These are phyloP conservation scores for Tricholauxania praeusta DNA, from an alignment of 2,888 invertebrate species.

Conservation along the genomic window DNA sequence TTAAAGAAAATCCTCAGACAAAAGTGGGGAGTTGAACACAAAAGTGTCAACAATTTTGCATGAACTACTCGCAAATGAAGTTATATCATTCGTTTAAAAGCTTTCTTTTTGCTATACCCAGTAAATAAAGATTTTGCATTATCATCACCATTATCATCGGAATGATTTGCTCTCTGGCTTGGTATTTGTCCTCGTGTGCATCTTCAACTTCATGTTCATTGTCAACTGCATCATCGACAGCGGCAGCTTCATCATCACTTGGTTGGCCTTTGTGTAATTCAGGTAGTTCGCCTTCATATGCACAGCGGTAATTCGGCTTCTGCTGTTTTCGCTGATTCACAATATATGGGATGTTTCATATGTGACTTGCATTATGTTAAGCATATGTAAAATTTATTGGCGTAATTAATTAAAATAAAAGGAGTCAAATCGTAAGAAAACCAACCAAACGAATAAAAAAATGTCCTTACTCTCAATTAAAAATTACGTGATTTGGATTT, in stretches of 20 bases:
- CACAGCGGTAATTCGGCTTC: slow-evolving; percentile 26
- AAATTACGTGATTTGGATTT: too few relatives aligned
- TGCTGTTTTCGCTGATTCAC: not conserved
- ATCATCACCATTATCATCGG: slow-evolving; percentile 12
- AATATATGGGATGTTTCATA: too few relatives aligned
- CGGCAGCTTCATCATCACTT: slow-evolving; percentile 18
- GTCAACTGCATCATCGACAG: slow-evolving; percentile 8
- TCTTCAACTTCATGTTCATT: slow-evolving; percentile 18
- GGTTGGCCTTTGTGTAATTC: slow-evolving; percentile 29
- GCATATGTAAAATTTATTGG: too few relatives aligned
- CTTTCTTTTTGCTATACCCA: slow-evolving; percentile 7
- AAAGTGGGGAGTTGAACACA: not conserved
- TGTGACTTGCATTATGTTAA: too few relatives aligned
- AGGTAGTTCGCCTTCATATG: slow-evolving; percentile 34
- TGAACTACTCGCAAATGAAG: slow-evolving; percentile 14
- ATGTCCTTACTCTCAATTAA: too few relatives aligned
- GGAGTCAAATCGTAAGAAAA: too few relatives aligned
- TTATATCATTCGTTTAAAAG: slow-evolving; percentile 2
- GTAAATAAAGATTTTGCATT: slow-evolving; percentile 3
- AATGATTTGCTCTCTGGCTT: not conserved
- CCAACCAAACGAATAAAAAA: too few relatives aligned
- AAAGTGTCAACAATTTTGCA: slow-evolving; percentile 26
- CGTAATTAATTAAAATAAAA: too few relatives aligned
- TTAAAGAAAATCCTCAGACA: too few relatives aligned
- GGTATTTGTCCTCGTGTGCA: slow-evolving; percentile 1